Base-by-base conservation (phyloP, 2,888 invertebrate species). In the Prosapia bicincta region DNA sequence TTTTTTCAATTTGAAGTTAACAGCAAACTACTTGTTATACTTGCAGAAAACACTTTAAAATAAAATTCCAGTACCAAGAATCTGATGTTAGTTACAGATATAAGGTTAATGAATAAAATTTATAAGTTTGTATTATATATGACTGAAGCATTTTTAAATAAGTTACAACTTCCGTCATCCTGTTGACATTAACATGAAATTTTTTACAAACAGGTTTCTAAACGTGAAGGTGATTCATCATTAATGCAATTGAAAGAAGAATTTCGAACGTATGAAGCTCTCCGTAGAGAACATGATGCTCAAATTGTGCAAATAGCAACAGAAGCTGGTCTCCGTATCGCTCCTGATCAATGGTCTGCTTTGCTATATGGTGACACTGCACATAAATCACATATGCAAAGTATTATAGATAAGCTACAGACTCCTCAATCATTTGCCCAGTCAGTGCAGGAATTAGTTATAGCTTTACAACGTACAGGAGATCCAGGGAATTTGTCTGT, bases 301-400 rank as follows among this genome's bases (percentile, higher is more conserved):
- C 99, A 99, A 85, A 98, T 99, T 81, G 98, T 99, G 3, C 97
- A 98, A 86, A 99, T 99, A 78, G 99, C 99, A 0, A 95, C 96
- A 0, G 99, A 99, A 85, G 97, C 98, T 0, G 99, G 99, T 0
- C 87, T 99, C 26, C 88, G 98, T 76, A 99, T 99, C 78, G 97
- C 98, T 0, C 98, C 99, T 0, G 99, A 99, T 84, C 98, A 99
- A 84, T 99, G 99, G 99, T 97, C 97, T 1, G 95, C 98, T 0
- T 85, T 99, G 69, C 86, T 99, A 0, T 99, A 99, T 83, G 99
- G 99, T 0, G 99, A 99, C 84, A 92, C 94, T 0, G 90, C 91
- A 3, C 98, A 98, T 84, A 98, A 98, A 83, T 96, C 97, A 9
- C 97, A 99, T 84, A 99, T 99, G 98, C 99, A 99, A 86, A 93